Evolutionary conservation across 2,888 invertebrate genomes (phyloP).

Genomic region (Drosophila limbata): DNA sequence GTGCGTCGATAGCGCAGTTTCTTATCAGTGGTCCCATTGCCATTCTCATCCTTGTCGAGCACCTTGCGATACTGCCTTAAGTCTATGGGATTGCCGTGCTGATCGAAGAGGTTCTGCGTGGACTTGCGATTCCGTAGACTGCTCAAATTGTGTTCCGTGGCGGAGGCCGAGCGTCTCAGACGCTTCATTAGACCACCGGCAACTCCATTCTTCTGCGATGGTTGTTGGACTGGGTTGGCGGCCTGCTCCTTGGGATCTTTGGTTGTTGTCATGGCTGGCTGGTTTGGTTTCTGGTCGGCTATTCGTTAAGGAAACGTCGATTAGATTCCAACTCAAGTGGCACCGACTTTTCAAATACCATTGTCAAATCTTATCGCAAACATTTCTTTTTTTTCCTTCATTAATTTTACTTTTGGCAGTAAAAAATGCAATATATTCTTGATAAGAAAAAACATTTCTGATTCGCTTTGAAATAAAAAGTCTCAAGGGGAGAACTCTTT

Average conservation of each 20-base stretch:
- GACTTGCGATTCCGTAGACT: slow-evolving; percentile 80
- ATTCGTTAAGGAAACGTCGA: slow-evolving; percentile 6
- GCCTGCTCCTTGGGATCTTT: slow-evolving; percentile 64
- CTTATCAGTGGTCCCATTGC: slow-evolving; percentile 84
- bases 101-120: slow-evolving; percentile 78
- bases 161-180: slow-evolving; percentile 79
- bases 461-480: slow-evolving; percentile 12
- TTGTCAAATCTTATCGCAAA: slow-evolving; percentile 51
- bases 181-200: slow-evolving; percentile 72
- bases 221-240: slow-evolving; percentile 1
- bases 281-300: slow-evolving; percentile 19
- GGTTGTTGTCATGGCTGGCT: slow-evolving; percentile 59
- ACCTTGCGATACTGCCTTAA: slow-evolving; percentile 78
- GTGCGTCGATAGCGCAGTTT: slow-evolving; percentile 89
- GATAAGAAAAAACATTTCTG: slow-evolving; percentile 43
- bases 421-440: slow-evolving; percentile 38
- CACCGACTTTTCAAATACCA: slow-evolving; percentile 18
- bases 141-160: slow-evolving; percentile 78
- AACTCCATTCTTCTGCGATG: slow-evolving; percentile 47
- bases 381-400: slow-evolving; percentile 10
- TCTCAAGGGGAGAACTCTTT: slow-evolving; percentile 20
- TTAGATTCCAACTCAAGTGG: slow-evolving; percentile 24
- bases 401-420: slow-evolving; percentile 17
- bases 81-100: slow-evolving; percentile 78
- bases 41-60: slow-evolving; percentile 77